Conservation (phyloP, 2,113 vertebrate species). For the Danionella cerebrum region DNA sequence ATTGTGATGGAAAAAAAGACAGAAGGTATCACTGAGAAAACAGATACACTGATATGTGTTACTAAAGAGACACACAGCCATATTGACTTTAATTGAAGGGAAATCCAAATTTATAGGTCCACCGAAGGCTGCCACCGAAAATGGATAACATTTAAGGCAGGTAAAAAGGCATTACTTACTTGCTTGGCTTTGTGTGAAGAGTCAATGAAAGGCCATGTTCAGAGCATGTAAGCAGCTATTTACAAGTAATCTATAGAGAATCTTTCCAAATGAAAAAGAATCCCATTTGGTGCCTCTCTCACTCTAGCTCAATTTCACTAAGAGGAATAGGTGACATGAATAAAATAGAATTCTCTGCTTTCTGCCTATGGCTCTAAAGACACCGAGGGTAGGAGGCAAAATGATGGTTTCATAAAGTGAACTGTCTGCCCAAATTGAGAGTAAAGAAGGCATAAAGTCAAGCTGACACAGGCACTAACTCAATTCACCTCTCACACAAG, state of each 20-base stretch:
- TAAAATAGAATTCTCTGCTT: background rate
- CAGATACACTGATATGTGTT: background rate
- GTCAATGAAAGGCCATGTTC: background rate
- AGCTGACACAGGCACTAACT: constrained; percentile 6
- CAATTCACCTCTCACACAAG: background rate
- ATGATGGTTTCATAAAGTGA: constrained; percentile 37
- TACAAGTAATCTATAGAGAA: background rate
- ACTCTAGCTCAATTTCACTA: background rate
- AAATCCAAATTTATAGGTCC: constrained; percentile 30
- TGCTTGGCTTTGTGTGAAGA: background rate
- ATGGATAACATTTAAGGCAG: background rate
- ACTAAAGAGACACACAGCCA: constrained; percentile 20
- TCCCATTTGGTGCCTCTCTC: background rate
- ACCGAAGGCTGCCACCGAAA: constrained; percentile 25
- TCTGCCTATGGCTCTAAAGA: background rate
- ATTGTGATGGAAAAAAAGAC: background rate
- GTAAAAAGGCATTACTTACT: background rate
- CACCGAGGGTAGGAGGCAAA: constrained; percentile 9
- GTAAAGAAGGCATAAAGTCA: constrained; percentile 10
- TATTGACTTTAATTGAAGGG: constrained; percentile 43
- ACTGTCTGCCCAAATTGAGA: constrained; percentile 28
- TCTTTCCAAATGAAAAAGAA: constrained; percentile 1
- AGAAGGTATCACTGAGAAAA: constrained; percentile 14
- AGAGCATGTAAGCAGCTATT: background rate
- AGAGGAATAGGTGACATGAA: background rate